These are phyloP conservation scores for Heteromyza rotundicornis DNA, from an alignment of 2,888 invertebrate species.

Conservation along the genomic window DNA sequence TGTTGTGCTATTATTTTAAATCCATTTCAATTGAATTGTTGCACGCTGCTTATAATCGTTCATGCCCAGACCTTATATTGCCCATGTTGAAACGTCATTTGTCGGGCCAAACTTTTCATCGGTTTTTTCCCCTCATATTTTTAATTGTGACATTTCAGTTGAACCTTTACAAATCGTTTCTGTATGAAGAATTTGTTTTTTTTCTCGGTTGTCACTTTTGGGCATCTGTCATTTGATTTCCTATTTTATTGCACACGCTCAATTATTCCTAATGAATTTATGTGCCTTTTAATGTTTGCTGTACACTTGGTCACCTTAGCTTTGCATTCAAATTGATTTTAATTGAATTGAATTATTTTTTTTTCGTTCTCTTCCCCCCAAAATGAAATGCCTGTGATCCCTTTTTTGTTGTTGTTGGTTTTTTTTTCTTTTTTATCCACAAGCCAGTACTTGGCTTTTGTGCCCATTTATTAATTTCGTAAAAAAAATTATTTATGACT, in stretches of 20 bases:
- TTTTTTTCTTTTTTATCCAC: constrained; percentile 14
- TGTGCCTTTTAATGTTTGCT: constrained; percentile 14
- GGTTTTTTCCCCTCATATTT: too few species aligned
- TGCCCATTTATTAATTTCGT: constrained; percentile 30
- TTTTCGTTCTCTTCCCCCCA: not conserved
- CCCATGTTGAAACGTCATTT: not conserved
- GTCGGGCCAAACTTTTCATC: too few species aligned
- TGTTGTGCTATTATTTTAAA: not conserved
- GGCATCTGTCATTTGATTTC: not conserved
- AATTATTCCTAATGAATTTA: constrained; percentile 32
- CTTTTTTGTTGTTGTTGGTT: constrained; percentile 20
- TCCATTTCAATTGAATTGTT: constrained; percentile 10
- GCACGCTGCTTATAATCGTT: not conserved
- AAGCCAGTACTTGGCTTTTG: constrained; percentile 13
- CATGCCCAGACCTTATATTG: not conserved
- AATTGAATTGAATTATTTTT: constrained; percentile 35
- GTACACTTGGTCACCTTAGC: constrained; percentile 39
- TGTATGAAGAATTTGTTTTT: not conserved
- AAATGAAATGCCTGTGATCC: too few species aligned
- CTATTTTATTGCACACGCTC: constrained; percentile 20
- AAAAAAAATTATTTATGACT: constrained; percentile 29
- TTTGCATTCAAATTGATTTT: constrained; percentile 45
- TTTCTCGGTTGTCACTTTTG: not conserved
- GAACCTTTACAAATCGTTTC: not conserved
- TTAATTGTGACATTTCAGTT: not conserved